Evolutionary conservation across 2,888 invertebrate species (phyloP), one percentile per base, ranked within the genome.

Genomic region (Ophion slaviceki): DNA sequence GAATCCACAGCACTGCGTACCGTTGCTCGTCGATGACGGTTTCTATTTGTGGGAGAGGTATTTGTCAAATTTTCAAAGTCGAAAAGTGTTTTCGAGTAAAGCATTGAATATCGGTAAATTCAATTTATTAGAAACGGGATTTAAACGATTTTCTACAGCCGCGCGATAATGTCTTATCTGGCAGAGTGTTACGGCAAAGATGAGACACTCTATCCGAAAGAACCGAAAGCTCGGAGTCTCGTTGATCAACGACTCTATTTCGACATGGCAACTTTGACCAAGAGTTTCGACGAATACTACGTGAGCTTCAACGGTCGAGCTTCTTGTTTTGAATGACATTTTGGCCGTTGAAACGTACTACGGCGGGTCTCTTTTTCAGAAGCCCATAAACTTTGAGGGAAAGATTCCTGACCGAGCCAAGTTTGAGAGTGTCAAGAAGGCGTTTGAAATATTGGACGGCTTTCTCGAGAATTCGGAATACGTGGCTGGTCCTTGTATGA

Each of bases 181-280:
- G 96, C 94, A 17, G 96, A 96, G 86, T 95, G 96, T 68, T 97
- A 97, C 86, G 96, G 95, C 2, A 97, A 97, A 93, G 95, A 96
- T 90, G 96, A 96, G 91, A 94, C 95, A 0, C 94, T 97, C 72
- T 95, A 94, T 89, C 97, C 97, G 10, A 96, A 96, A 91, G 97
- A 97, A 88, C 95, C 97, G 11, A 96, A 96, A 91, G 96, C 96
- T 88, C 95, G 97, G 62, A 97, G 97, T 1, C 79, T 96, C 14
- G 96, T 98, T 71, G 97, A 97, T 93, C 96, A 97, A 92, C 95
- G 96, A 75, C 94, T 97, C 84, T 97, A 96, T 94, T 97, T 97
- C 93, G 97, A 97, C 91, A 95, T 74, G 28, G 74, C 45, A 62
- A 74, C 74, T 2, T 20, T 74, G 61, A 36, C 36, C 11, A 74